These are phyloP conservation scores for Clepsis dumicolana DNA, from an alignment of 2,888 invertebrate genomes.

Conservation along the genomic window DNA sequence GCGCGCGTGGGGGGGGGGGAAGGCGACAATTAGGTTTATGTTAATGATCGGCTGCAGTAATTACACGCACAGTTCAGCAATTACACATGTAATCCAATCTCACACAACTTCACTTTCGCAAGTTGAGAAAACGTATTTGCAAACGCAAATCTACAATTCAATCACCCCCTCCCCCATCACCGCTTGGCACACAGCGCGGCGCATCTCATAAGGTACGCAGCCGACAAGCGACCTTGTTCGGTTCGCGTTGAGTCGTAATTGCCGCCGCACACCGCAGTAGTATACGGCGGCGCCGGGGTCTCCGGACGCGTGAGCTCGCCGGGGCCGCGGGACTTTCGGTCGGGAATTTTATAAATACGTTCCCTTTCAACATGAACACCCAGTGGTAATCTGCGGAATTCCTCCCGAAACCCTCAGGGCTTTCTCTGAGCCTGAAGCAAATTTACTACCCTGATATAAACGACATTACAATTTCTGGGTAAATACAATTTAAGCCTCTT, in stretches of 20 bases:
- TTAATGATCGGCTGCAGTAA: conserved; percentile 5
- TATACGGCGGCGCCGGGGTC: background rate
- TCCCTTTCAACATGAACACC: conserved; percentile 12
- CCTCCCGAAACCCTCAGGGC: conserved; percentile 8
- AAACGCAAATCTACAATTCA: conserved; percentile 26
- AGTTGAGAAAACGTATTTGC: conserved; percentile 30
- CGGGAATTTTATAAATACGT: conserved; percentile 30
- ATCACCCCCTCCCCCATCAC: background rate
- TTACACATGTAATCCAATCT: conserved; percentile 19
- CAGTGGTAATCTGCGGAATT: conserved; percentile 12
- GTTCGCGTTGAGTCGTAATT: background rate
- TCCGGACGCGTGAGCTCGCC: background rate
- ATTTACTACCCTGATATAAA: conserved; percentile 28
- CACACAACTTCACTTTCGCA: conserved; percentile 14
- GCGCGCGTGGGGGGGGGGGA: background rate
- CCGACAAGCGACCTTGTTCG: background rate
- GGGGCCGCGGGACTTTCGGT: conserved; percentile 4
- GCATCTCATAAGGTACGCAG: background rate
- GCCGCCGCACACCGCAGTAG: background rate
- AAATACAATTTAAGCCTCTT: background rate
- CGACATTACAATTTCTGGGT: background rate
- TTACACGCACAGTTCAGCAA: conserved; percentile 22
- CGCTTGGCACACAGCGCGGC: background rate
- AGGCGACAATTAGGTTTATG: background rate
- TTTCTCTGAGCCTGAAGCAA: conserved; percentile 14